Evolutionary conservation across 2,797 vertebrate species (phyloP), one percentile per base, ranked within the genome.

Genomic region (Sebastes taczanowskii): DNA sequence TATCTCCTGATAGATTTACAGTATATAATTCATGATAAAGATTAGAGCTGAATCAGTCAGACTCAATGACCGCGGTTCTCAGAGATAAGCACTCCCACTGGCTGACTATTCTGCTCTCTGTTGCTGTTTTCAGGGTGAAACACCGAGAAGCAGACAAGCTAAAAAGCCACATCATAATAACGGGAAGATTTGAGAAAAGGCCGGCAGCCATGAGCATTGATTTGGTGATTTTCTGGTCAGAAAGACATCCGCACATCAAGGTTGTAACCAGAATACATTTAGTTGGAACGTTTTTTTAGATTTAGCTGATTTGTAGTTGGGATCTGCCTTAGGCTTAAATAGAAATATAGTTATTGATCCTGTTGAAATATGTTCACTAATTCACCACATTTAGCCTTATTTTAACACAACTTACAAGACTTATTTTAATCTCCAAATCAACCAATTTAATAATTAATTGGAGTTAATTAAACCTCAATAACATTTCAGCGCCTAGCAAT

Each of bases 41-140:
- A 87, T 88, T 78, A 82, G 64, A 81, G 89, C 86, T 82, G 77
- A 87, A 86, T 86, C 86, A 86, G 76, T 69, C 22, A 6, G 81
- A 84, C 64, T 79, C 58, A 35, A 10, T 81, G 78, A 86, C 82
- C 65, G 74, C 59, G 63, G 64, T 63, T 80, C 75, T 76, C 22
- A 53, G 78, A 82, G 84, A 91, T 91, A 86, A 91, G 82, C 38
- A 8, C 71, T 86, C 64, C 70, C 72, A 77, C 62, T 56, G 86
- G 65, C 74, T 29, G 32, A 68, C 78, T 78, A 6, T 22, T 73
- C 59, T 71, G 69, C 66, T 80, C 61, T 67, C 30, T 82, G 62
- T 46, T 78, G 71, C 60, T 77, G 66, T 71, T 83, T 84, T 84
- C 71, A 80, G 38, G 22, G 63, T 79, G 61, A 68, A 82, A 78